These are phyloP conservation scores for Thecocarcelia acutangulata DNA, from an alignment of 2,888 invertebrate genomes.

Conservation along the genomic window DNA sequence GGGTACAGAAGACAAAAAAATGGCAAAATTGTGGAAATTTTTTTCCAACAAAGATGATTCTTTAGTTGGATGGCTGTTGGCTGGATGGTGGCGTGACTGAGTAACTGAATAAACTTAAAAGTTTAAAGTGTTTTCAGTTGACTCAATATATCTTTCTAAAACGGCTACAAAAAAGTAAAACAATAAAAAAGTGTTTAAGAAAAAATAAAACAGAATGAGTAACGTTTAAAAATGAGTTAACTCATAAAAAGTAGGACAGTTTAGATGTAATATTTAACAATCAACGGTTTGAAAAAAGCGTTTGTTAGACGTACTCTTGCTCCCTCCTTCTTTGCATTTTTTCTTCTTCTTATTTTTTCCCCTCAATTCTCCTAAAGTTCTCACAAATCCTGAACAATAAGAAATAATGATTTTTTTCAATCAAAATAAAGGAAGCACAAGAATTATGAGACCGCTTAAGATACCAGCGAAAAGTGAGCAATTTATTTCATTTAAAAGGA, in stretches of 20 bases:
- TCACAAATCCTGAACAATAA: conserved; percentile 35
- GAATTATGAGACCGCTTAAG: conserved; percentile 9
- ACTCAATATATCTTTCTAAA: conserved; percentile 17
- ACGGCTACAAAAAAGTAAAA: neutral
- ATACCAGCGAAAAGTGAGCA: conserved; percentile 38
- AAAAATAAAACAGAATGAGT: neutral
- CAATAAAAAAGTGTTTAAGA: conserved; percentile 6
- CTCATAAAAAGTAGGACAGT: conserved; percentile 38
- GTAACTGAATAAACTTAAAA: conserved; percentile 35
- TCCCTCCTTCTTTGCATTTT: too few relatives aligned
- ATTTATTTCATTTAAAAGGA: conserved; percentile 47
- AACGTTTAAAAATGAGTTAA: conserved; percentile 31
- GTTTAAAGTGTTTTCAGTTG: conserved; percentile 45
- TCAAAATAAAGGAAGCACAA: conserved; percentile 6
- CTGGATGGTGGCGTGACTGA: conserved; percentile 5
- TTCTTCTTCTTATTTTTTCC: conserved; percentile 1
- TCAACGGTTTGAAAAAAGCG: conserved; percentile 50
- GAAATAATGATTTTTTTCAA: conserved; percentile 15
- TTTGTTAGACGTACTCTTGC: neutral
- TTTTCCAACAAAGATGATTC: conserved; percentile 1
- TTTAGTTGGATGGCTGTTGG: conserved; percentile 2
- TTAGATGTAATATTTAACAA: conserved; percentile 63
- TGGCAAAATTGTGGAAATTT: conserved; percentile 15
- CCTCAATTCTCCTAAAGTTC: conserved; percentile 24
- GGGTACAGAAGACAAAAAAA: conserved; percentile 22